A percentile compares a stretch with the other conserved stretches of the same genome.
Evolutionary conservation across 2,113 vertebrate genomes (phyloP).

Genomic region (Mirounga angustirostris): DNA sequence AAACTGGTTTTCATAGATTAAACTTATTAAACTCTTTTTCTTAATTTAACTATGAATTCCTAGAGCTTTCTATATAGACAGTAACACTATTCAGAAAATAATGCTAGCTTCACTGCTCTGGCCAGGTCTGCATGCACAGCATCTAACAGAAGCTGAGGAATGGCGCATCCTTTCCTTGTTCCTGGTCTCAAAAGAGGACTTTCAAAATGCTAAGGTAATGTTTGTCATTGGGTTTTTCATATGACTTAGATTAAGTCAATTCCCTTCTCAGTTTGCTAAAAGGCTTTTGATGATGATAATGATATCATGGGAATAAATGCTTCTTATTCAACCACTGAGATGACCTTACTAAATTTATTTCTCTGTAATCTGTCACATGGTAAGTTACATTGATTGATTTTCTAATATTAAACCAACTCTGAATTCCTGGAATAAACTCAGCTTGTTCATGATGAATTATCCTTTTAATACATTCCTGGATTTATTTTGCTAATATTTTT

Average conservation of each 20-base stretch:
- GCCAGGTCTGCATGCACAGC: background rate
- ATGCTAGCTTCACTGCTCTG: background rate
- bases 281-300: background rate
- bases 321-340: background rate
- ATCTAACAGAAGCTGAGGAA: background rate
- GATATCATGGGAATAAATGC: background rate
- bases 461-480: background rate
- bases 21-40: conserved; percentile 1
- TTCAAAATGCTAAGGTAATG: background rate
- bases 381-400: conserved; percentile 29
- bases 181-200: background rate
- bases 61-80: background rate
- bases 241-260: background rate
- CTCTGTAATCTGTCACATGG: background rate
- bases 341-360: background rate
- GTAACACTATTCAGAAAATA: background rate
- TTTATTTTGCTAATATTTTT: conserved; percentile 33
- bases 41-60: conserved; percentile 38
- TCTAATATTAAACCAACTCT: conserved; percentile 44
- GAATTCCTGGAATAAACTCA: conserved; percentile 45
- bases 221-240: background rate
- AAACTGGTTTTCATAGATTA: background rate
- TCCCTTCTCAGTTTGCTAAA: conserved; percentile 12
- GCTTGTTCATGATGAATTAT: conserved; percentile 5
- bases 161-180: background rate